phyloP scores from a whole-genome alignment of 2,888 invertebrate species.

The Drosophila hamatofila region DNA sequence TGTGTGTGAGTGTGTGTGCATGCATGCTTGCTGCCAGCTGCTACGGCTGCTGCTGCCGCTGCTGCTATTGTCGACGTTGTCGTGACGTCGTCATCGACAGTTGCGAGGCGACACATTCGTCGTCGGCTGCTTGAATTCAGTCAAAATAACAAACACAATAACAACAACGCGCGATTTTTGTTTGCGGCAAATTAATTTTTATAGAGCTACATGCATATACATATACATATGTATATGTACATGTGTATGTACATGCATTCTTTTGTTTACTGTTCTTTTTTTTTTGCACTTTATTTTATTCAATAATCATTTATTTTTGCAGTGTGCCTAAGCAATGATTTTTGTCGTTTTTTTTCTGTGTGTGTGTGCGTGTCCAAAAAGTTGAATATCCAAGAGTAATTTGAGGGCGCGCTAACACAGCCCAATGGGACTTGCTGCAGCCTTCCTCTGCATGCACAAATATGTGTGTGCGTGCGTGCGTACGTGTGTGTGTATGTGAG shows the following conservation, averaged over 20 bases:
- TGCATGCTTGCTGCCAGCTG: constrained; percentile 39
- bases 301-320: constrained; percentile 43
- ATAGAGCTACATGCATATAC: not conserved
- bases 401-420: constrained; percentile 33
- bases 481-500: not conserved
- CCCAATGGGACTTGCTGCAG: constrained; percentile 15
- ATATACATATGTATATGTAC: not conserved
- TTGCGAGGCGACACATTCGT: constrained; percentile 61
- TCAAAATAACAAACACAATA: constrained; percentile 59
- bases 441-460: constrained; percentile 8
- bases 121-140: constrained; percentile 47
- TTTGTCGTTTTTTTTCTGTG: constrained; percentile 22
- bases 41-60: constrained; percentile 24
- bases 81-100: constrained; percentile 50
- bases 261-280: constrained; percentile 12
- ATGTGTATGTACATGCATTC: no score
- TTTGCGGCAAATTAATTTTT: constrained; percentile 48
- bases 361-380: constrained; percentile 5
- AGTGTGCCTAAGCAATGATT: constrained; percentile 28
- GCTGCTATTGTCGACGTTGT: constrained; percentile 17
- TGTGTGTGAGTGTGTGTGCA: constrained; percentile 22
- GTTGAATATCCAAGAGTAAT: constrained; percentile 25
- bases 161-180: constrained; percentile 47
- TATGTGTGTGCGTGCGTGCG: constrained; percentile 1
- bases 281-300: not conserved